These are phyloP conservation scores for Lepus timidus DNA, from an alignment of 2,113 vertebrate species.

Conservation along the genomic window DNA sequence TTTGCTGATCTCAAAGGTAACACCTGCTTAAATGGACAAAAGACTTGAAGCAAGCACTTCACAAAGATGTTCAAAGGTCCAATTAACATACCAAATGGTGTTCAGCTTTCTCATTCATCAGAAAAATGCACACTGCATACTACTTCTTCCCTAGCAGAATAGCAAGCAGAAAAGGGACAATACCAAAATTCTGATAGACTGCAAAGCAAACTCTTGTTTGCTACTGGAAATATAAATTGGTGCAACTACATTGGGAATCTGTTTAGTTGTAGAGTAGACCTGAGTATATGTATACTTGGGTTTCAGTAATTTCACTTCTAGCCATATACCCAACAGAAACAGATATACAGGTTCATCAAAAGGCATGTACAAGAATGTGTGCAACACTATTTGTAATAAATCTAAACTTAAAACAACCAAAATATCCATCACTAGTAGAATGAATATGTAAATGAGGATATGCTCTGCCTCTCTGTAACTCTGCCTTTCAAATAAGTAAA, in stretches of 20 bases:
- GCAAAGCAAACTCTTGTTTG: neutral
- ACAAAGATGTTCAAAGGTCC: slow-evolving; percentile 9
- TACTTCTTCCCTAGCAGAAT: neutral
- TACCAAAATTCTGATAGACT: neutral
- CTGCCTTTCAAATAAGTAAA: too few relatives aligned
- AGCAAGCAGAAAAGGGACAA: neutral
- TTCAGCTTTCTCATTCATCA: slow-evolving; percentile 23
- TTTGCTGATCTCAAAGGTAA: slow-evolving; percentile 55
- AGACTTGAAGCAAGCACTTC: neutral
- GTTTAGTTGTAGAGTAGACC: slow-evolving; percentile 32
- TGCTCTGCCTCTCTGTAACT: too few relatives aligned
- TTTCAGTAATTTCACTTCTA: slow-evolving; percentile 42
- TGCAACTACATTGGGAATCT: slow-evolving; percentile 23
- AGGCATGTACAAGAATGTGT: slow-evolving; percentile 7
- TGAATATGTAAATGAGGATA: slow-evolving; percentile 26
- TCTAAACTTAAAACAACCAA: slow-evolving; percentile 11
- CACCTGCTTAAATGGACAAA: slow-evolving; percentile 20
- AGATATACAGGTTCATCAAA: slow-evolving; percentile 29
- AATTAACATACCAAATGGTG: neutral
- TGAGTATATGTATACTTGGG: neutral
- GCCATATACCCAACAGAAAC: slow-evolving; percentile 22
- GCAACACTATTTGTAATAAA: slow-evolving; percentile 38
- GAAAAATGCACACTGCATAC: slow-evolving; percentile 7
- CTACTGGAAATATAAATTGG: neutral
- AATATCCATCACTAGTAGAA: slow-evolving; percentile 3